Evolutionary conservation across 2,797 vertebrate genomes (phyloP), one percentile per base, ranked within the genome.

Genomic region (Diceros bicornis): DNA sequence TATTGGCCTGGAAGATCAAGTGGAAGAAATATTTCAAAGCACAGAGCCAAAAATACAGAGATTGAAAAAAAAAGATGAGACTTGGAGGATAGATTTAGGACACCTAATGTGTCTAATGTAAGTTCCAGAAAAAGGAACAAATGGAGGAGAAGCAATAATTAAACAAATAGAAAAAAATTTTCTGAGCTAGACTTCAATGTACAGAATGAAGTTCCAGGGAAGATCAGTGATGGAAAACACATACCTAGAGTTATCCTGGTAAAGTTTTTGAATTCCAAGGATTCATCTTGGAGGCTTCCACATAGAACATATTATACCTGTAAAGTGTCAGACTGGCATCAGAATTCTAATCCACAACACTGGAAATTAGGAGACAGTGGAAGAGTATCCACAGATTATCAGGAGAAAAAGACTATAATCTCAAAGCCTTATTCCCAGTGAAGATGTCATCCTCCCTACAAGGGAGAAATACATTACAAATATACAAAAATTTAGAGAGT

Each of bases 1-100:
- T 92, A 64, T 59, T 96, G 89, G 18, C 68, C 61, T 87, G 11
- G 37, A 90, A 93, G 61, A 90, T 37, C 17, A 75, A 81, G 52
- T 75, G 47, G 27, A 89, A 95, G 90, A 95, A 68, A 81, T 86
- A 79, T 61, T 75, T 78, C 20, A 69, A 75, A 59, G 44, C 41
- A 47, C 25, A 75, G 79, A 81, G 66, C 27, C 78, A 89, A 72
- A 94, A 78, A 69, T 57, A 64, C 37, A 71, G n/a, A 87, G 12
- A 69, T 44, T 83, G 21, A 29, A 6, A 47, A 72, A 91, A 78
- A 86, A 44, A 55, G 17, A 44, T 59, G 57, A 79, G 62, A 64
- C 16, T 61, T 88, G 25, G 37, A 88, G 41, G 17, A 52, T 59
- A 52, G 29, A 90, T 72, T 91, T n/a, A 68, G 69, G 37, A 59